A percentile compares a stretch with the other conserved stretches of the same genome.
Conservation (phyloP, 2,888 invertebrate species). For the Sesia bembeciformis region DNA sequence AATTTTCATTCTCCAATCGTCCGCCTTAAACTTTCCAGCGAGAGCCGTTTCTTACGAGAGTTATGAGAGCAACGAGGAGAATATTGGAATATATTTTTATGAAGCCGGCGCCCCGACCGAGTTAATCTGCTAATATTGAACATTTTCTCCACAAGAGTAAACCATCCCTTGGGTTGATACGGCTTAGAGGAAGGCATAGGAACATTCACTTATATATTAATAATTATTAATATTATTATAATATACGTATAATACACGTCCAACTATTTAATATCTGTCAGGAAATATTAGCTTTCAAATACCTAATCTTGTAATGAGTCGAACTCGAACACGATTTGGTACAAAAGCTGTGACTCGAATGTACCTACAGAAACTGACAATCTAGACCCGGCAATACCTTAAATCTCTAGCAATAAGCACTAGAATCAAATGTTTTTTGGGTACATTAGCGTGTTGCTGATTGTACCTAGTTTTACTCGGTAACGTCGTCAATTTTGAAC, state of each 20-base stretch:
- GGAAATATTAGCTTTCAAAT: too few relatives aligned
- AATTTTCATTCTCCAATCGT: slow-evolving; percentile 64
- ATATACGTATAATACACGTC: not conserved
- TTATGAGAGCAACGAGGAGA: slow-evolving; percentile 60
- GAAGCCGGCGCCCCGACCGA: slow-evolving; percentile 51
- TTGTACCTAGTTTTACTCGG: too few relatives aligned
- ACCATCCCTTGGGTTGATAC: slow-evolving; percentile 23
- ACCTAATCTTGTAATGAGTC: too few relatives aligned
- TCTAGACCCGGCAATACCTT: too few relatives aligned
- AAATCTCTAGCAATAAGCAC: too few relatives aligned
- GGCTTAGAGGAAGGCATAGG: not conserved
- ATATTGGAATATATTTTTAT: slow-evolving; percentile 66
- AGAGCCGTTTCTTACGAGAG: slow-evolving; percentile 55
- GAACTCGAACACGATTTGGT: too few relatives aligned
- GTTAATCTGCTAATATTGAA: slow-evolving; percentile 65
- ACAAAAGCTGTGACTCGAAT: too few relatives aligned
- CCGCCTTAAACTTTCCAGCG: slow-evolving; percentile 59
- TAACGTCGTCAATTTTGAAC: too few relatives aligned
- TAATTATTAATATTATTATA: not conserved
- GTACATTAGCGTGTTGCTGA: too few relatives aligned
- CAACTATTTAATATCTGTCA: too few relatives aligned
- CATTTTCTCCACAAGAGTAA: slow-evolving; percentile 37
- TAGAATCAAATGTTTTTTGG: too few relatives aligned
- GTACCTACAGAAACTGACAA: too few relatives aligned
- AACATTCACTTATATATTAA: not conserved